Evolutionary conservation across 1,140 invertebrate species (phyloP).

Genomic region (Platyura marginata): DNA sequence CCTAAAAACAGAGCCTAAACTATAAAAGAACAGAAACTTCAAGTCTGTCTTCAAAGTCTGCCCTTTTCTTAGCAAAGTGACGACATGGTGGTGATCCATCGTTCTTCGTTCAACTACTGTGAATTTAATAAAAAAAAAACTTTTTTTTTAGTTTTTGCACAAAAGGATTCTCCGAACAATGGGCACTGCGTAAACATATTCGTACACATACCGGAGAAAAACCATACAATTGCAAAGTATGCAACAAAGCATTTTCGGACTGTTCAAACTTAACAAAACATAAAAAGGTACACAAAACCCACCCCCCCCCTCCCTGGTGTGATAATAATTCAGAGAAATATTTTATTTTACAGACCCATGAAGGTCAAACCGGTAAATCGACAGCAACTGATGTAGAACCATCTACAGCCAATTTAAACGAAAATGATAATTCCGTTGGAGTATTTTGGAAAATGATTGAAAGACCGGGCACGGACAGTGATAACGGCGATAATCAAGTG

Average conservation of each 20-base stretch:
- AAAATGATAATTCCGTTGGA: conserved; percentile 11
- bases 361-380: conserved; percentile 4
- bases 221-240: conserved; percentile 55
- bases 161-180: conserved; percentile 42
- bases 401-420: conserved; percentile 7
- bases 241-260: conserved; percentile 53
- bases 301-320: neutral
- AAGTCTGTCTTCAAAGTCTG: neutral
- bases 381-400: too few relatives aligned
- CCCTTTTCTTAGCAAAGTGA: neutral
- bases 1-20: too few relatives aligned
- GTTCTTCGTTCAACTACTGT: too few relatives aligned
- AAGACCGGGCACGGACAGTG: conserved; percentile 9
- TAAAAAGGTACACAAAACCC: conserved; percentile 28
- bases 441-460: conserved; percentile 11
- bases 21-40: neutral
- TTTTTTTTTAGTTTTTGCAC: conserved; percentile 38
- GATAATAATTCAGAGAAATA: conserved; percentile 9
- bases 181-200: conserved; percentile 29
- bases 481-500: conserved; percentile 22
- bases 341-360: conserved; percentile 2
- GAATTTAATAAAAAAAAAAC: too few relatives aligned
- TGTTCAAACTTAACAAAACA: conserved; percentile 46
- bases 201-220: conserved; percentile 49
- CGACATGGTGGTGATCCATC: too few relatives aligned